A percentile compares a stretch with the other conserved stretches of the same genome.
These are phyloP conservation scores for Buphagus erythrorhynchus DNA, from an alignment of 2,797 vertebrate genomes.

Conservation along the genomic window DNA sequence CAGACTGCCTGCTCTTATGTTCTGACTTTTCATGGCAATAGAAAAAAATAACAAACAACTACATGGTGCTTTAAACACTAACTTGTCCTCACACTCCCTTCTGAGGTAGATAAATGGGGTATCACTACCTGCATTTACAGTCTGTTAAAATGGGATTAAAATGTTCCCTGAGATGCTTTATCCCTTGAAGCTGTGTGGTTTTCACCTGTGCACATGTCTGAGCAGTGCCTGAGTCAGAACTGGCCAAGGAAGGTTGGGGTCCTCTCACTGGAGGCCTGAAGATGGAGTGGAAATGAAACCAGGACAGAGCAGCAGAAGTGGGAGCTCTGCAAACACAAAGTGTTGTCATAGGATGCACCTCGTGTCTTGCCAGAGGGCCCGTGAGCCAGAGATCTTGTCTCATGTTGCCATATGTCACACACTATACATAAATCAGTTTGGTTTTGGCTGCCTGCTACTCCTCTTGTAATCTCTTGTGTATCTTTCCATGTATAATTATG, in stretches of 20 bases:
- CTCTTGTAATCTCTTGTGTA: neutral
- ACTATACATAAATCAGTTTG: neutral
- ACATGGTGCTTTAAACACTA: neutral
- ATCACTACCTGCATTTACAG: neutral
- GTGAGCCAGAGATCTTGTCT: constrained; percentile 53
- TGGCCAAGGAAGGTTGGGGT: neutral
- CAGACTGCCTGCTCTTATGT: neutral
- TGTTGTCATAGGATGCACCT: neutral
- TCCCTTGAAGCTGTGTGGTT: neutral
- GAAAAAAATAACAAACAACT: neutral
- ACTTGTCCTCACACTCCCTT: neutral
- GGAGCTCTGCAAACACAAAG: neutral
- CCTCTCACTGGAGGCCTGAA: neutral
- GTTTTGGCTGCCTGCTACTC: constrained; percentile 37
- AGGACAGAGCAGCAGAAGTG: neutral
- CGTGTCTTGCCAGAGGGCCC: neutral
- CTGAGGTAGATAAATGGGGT: neutral
- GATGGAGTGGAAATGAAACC: neutral
- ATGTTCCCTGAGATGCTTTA: neutral
- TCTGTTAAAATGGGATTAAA: neutral
- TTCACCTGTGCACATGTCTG: neutral
- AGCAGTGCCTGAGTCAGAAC: neutral
- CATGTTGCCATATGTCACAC: constrained; percentile 27
- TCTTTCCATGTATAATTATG: constrained; percentile 10
- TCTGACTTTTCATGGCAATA: neutral